A percentile compares a stretch with the other conserved stretches of the same genome.
Conservation (phyloP, 2,888 invertebrate species). For the Protonemura montana region DNA sequence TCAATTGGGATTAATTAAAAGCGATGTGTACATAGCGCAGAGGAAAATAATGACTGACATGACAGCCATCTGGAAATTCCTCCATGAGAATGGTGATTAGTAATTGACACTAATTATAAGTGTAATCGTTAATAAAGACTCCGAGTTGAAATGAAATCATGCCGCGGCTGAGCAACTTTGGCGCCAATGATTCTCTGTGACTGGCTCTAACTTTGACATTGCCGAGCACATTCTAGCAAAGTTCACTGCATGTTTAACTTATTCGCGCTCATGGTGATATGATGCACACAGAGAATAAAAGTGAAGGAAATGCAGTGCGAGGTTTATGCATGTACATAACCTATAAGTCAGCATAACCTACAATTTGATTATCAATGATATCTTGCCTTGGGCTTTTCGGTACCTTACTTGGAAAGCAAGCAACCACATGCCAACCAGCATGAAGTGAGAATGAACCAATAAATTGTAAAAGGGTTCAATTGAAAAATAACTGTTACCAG, state of each 20-base stretch:
- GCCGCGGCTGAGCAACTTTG: background rate
- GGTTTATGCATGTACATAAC: background rate
- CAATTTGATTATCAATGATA: background rate
- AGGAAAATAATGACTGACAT: conserved; percentile 5
- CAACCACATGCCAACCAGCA: background rate
- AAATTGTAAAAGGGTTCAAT: background rate
- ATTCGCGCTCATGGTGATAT: background rate
- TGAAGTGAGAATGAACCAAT: background rate
- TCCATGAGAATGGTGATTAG: conserved; percentile 15
- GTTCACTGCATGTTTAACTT: background rate
- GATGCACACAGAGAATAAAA: background rate
- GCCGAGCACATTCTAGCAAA: background rate
- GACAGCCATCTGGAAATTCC: conserved; percentile 34
- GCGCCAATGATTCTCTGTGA: too few species aligned
- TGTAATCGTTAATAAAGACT: conserved; percentile 23
- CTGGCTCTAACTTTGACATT: background rate
- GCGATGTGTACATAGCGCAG: background rate
- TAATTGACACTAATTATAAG: conserved; percentile 40
- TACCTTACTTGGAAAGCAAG: background rate
- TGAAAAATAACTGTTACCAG: background rate
- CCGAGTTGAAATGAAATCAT: background rate
- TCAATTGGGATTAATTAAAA: conserved; percentile 18
- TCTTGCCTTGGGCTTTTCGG: background rate
- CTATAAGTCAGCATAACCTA: background rate
- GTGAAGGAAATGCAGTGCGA: background rate